Percentiles rank a stretch among this genome's conserved stretches.
Conservation (phyloP, 2,888 invertebrate species). For the Nemotelus pantherinus region DNA sequence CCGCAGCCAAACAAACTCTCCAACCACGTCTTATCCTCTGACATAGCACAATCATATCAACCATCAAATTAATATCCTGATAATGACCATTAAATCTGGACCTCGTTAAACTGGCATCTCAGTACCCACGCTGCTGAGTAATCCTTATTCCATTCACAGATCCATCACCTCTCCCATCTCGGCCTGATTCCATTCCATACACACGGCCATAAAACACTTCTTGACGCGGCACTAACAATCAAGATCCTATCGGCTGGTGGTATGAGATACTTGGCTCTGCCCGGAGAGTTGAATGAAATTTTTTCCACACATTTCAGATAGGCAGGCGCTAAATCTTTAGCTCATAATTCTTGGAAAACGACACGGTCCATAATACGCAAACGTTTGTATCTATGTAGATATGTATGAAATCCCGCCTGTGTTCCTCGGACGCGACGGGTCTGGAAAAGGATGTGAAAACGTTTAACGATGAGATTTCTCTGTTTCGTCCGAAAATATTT, state of each 20-base stretch:
- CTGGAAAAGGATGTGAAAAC: constrained; percentile 11
- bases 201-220: neutral
- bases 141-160: constrained; percentile 17
- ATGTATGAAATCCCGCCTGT: neutral
- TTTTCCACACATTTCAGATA: constrained; percentile 16
- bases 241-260: too few relatives aligned
- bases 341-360: constrained; percentile 18
- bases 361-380: too few relatives aligned
- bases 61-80: constrained; percentile 17
- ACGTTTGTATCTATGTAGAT: neutral
- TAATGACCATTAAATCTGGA: constrained; percentile 26
- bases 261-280: too few relatives aligned
- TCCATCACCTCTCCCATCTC: neutral
- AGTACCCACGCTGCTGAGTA: neutral
- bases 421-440: neutral
- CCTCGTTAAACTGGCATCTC: neutral
- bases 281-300: constrained; percentile 13
- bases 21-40: too few relatives aligned
- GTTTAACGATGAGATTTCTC: neutral
- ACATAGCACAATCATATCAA: neutral
- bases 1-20: too few relatives aligned
- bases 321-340: constrained; percentile 25
- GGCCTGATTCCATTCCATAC: neutral
- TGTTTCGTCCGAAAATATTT: neutral
- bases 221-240: too few relatives aligned